phyloP scores from a whole-genome alignment of 2,888 invertebrate species.

The Blera fallax region DNA sequence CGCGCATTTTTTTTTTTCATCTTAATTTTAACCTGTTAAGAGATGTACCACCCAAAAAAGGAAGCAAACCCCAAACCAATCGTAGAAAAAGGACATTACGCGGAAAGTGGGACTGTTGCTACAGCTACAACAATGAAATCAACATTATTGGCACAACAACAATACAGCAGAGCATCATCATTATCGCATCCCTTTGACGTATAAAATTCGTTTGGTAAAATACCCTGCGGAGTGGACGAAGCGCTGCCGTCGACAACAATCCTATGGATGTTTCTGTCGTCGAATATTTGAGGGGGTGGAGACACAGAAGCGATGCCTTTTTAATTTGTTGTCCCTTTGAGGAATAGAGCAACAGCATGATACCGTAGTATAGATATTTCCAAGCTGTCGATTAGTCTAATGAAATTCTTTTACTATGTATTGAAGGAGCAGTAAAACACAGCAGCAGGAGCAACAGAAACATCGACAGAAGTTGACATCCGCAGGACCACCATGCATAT shows the following conservation, averaged over 20 bases:
- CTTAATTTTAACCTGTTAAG: neutral
- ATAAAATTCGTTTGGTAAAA: constrained; percentile 32
- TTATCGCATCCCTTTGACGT: constrained; percentile 21
- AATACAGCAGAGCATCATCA: neutral
- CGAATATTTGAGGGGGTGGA: neutral
- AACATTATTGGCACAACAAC: constrained; percentile 24
- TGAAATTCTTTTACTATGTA: constrained; percentile 49
- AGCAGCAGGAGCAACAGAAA: constrained; percentile 8
- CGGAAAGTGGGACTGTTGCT: neutral
- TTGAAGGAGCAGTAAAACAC: constrained; percentile 15
- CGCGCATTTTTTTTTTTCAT: neutral
- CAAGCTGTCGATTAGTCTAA: constrained; percentile 58
- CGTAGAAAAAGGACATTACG: too few species aligned
- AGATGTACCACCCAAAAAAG: neutral
- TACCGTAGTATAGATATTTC: constrained; percentile 16
- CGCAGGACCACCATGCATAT: neutral
- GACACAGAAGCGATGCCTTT: neutral
- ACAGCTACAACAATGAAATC: neutral
- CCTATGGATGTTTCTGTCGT: constrained; percentile 14
- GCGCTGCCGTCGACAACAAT: constrained; percentile 9
- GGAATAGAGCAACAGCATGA: neutral
- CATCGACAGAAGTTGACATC: neutral
- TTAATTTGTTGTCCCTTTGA: constrained; percentile 18
- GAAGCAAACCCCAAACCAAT: too few species aligned
- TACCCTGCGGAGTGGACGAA: constrained; percentile 1